Base-by-base conservation (phyloP, 1,140 invertebrate genomes). In the Lerema accius region DNA sequence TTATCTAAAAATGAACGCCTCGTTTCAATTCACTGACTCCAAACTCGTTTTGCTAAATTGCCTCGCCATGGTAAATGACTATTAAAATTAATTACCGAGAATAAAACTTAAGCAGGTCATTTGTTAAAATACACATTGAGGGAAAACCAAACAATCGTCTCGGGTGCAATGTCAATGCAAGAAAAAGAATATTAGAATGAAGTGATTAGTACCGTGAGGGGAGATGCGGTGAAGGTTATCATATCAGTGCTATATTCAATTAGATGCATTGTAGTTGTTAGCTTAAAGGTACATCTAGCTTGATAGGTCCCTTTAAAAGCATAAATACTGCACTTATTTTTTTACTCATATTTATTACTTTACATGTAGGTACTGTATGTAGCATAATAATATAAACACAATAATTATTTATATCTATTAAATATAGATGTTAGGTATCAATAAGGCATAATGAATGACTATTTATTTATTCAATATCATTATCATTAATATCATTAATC, bases 1-100 rank as follows among this genome's bases (percentile, higher is more conserved):
- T 96, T 91, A 97, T 96, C 95, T 91, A 94, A 92, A 92, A 91
- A 88, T 86, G 84, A 87, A 80, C 73, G 75, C 81, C 69, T 77
- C 43, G 61, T 78, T 85, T 84, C 80, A 87, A 87, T 81, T 82
- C 65, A 37, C 43, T 61, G 32, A 65, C 39, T 46, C 63, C 60
- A 63, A 68, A 60, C 50, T 65, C 35, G 53, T 46, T 53, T 62
- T 65, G 26, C 11, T 55, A 39, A 55, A 37, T 60, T 45, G 43
- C 59, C 45, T 63, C 42, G 28, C 59, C 39, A 53, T 48, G 35
- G 68, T 68, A 19, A 58, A 69, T 73, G 67, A 68, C 69, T 78
- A 65, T 19, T 3, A 37, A 51, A 35, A 10, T 35, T 35, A 35
- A 1, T 51, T 15, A 51, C 26, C 23, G 10, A 14, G n/a, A 39